Percentiles rank a stretch among this genome's conserved stretches.
These are phyloP conservation scores for Epistrophella euchroma DNA, from an alignment of 2,888 invertebrate genomes.

Conservation along the genomic window DNA sequence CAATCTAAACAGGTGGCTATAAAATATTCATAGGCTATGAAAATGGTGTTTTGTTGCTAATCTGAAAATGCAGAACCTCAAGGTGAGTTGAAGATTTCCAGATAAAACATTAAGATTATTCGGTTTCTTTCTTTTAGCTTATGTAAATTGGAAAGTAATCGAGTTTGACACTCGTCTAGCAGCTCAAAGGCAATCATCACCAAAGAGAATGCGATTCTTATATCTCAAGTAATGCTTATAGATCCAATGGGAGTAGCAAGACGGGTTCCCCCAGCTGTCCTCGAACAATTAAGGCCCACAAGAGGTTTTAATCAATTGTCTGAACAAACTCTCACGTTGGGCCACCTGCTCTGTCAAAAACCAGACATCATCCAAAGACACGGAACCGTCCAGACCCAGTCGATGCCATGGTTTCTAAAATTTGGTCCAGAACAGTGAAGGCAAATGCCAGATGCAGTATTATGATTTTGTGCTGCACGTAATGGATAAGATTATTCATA, in stretches of 20 bases:
- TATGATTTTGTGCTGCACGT: constrained; percentile 77
- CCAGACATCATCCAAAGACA: constrained; percentile 97
- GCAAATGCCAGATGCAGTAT: constrained; percentile 78
- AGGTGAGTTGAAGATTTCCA: constrained; percentile 81
- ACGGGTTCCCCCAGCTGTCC: constrained; percentile 90
- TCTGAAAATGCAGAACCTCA: constrained; percentile 88
- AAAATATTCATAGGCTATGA: too few species aligned
- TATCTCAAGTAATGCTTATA: constrained; percentile 93
- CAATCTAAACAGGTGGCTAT: too few species aligned
- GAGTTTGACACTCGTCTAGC: constrained; percentile 97
- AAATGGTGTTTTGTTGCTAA: constrained; percentile 91
- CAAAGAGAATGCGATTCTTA: constrained; percentile 93
- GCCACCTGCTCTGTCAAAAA: constrained; percentile 94
- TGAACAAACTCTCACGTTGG: constrained; percentile 92
- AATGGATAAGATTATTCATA: constrained; percentile 77
- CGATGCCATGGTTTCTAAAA: constrained; percentile 99
- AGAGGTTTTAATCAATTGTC: too few species aligned
- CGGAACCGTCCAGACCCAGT: constrained; percentile 94
- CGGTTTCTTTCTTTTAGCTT: constrained; percentile 81
- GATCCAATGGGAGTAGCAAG: constrained; percentile 93
- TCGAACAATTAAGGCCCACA: constrained; percentile 93
- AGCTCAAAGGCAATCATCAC: constrained; percentile 94
- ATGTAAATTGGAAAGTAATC: constrained; percentile 89
- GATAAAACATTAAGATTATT: neutral
- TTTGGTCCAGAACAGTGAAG: constrained; percentile 95